These are phyloP conservation scores for Macrobrachium rosenbergii DNA, from an alignment of 1,140 invertebrate genomes.

Conservation along the genomic window DNA sequence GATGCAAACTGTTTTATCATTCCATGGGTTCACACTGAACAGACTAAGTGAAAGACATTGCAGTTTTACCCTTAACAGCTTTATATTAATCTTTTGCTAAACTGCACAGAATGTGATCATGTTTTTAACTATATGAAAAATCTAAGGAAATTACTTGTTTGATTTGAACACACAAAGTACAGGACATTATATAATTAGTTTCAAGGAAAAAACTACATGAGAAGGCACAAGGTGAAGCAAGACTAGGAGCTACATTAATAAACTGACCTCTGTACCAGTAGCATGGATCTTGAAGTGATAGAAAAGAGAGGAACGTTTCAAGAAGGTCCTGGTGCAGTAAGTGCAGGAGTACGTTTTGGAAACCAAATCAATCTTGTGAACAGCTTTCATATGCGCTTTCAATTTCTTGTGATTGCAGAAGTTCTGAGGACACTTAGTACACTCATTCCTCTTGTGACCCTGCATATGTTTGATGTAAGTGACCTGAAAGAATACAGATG, in stretches of 20 bases:
- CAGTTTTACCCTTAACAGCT: too few relatives aligned
- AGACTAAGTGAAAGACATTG: too few relatives aligned
- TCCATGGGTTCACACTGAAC: too few relatives aligned
- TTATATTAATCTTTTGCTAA: too few relatives aligned
- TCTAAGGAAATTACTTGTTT: too few relatives aligned
- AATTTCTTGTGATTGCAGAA: conserved; percentile 51
- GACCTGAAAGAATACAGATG: conserved; percentile 21
- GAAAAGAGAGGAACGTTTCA: conserved; percentile 55
- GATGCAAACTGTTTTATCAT: too few relatives aligned
- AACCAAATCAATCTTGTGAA: conserved; percentile 45
- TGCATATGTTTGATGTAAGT: conserved; percentile 41
- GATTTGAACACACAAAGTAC: too few relatives aligned
- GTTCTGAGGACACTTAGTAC: conserved; percentile 41
- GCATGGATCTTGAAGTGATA: conserved; percentile 53
- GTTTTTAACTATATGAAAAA: too few relatives aligned
- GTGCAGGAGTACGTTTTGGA: conserved; percentile 49
- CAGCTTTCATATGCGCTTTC: conserved; percentile 52
- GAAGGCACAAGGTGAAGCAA: not conserved
- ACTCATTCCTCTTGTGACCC: conserved; percentile 54
- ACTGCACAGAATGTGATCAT: too few relatives aligned
- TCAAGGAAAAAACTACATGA: not conserved
- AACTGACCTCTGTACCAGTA: conserved; percentile 30
- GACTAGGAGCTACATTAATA: not conserved
- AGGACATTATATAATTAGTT: too few relatives aligned
- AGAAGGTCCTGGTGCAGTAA: conserved; percentile 32